phyloP scores from a whole-genome alignment of 2,888 invertebrate species.

The Tubulanus polymorphus region DNA sequence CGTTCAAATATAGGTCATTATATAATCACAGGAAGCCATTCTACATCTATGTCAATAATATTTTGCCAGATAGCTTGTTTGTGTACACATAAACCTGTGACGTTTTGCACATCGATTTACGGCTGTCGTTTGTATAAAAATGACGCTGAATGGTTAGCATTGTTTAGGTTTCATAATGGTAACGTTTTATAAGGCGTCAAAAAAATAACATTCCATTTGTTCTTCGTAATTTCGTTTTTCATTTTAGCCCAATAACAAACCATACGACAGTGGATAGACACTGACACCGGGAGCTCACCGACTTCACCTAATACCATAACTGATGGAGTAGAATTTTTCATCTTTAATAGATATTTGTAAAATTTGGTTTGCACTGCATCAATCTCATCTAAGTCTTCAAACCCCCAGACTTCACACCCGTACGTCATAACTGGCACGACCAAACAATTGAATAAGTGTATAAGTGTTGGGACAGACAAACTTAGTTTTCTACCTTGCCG shows the following conservation, averaged over 20 bases:
- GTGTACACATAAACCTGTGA: no score
- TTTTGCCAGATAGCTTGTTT: no score
- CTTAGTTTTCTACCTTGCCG: not conserved
- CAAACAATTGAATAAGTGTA: not conserved
- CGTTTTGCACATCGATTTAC: no score
- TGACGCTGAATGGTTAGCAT: no score
- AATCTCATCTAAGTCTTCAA: not conserved
- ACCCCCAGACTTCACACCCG: conserved; percentile 9
- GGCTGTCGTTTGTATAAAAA: no score
- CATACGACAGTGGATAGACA: conserved; percentile 5
- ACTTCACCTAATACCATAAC: conserved; percentile 12
- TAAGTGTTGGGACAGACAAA: not conserved
- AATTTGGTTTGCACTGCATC: conserved; percentile 5
- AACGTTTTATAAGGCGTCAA: no score
- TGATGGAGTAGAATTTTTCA: conserved; percentile 8
- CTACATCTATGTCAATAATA: no score
- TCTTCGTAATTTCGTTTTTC: no score
- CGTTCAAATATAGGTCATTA: no score
- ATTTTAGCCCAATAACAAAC: conserved; percentile 2
- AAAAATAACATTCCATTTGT: no score
- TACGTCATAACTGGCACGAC: conserved; percentile 1
- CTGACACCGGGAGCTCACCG: not conserved
- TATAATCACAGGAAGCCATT: no score
- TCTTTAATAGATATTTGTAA: conserved; percentile 5
- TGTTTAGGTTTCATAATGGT: no score